These are phyloP conservation scores for Zapus hudsonius DNA, from an alignment of 2,113 vertebrate genomes.

Conservation along the genomic window DNA sequence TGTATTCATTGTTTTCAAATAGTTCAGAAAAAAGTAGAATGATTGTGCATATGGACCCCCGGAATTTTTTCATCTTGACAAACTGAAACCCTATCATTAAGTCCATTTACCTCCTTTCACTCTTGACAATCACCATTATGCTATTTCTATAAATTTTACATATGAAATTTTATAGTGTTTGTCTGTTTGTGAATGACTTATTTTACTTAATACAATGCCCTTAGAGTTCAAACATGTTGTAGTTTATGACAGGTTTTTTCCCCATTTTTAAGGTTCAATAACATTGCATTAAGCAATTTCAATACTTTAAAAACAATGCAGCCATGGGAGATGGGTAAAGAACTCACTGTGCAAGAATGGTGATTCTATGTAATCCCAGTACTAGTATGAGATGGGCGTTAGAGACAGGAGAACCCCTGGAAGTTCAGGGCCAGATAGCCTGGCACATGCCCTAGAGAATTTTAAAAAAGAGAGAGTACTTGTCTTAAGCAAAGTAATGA, in stretches of 20 bases:
- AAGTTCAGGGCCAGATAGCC: too few species aligned
- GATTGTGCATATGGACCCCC: too few species aligned
- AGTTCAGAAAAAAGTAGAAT: neutral
- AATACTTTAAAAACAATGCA: neutral
- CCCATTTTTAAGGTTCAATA: neutral
- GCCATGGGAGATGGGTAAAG: neutral
- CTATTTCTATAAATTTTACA: slow-evolving; percentile 8
- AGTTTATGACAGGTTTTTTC: neutral
- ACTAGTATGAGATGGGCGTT: too few species aligned
- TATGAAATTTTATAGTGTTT: neutral
- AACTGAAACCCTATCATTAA: too few species aligned
- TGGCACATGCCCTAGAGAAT: too few species aligned
- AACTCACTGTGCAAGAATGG: too few species aligned
- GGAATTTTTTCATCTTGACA: too few species aligned
- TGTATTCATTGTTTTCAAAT: slow-evolving; percentile 26
- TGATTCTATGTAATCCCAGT: too few species aligned
- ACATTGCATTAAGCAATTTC: neutral
- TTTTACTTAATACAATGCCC: slow-evolving; percentile 29
- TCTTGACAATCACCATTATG: neutral
- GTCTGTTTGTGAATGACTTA: neutral
- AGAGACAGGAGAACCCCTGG: too few species aligned
- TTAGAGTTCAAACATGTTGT: neutral
- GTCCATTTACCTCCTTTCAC: neutral
- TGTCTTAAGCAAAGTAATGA: too few species aligned
- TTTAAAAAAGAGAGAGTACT: too few species aligned